phyloP scores from a whole-genome alignment of 2,113 vertebrate species.

The Calyptommatus sinebrachiatus region DNA sequence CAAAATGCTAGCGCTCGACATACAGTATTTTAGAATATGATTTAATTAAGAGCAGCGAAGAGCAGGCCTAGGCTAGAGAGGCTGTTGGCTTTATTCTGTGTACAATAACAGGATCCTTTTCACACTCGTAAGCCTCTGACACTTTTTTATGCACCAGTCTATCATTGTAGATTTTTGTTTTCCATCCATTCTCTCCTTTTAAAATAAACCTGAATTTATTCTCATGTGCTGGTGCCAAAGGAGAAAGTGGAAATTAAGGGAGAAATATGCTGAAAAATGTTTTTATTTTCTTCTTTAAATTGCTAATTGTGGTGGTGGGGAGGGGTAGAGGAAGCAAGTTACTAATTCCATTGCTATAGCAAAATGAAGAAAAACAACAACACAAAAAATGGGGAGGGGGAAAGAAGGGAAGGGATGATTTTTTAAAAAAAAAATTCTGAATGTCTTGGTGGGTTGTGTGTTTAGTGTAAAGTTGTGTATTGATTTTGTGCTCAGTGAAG shows the following conservation, averaged over 20 bases:
- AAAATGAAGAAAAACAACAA: slow-evolving; percentile 15
- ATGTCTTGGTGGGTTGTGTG: slow-evolving; percentile 40
- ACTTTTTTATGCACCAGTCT: slow-evolving; percentile 17
- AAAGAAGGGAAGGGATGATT: not conserved
- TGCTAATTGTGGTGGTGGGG: not conserved
- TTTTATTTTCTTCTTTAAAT: not conserved
- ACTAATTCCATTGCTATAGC: slow-evolving; percentile 18
- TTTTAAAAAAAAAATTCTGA: slow-evolving; percentile 17
- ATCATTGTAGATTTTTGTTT: slow-evolving; percentile 19
- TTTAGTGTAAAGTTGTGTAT: slow-evolving; percentile 46
- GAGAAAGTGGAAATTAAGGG: not conserved
- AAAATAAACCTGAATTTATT: slow-evolving; percentile 16
- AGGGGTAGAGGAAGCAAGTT: not conserved
- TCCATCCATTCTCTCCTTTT: slow-evolving; percentile 26
- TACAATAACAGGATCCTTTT: too few species aligned
- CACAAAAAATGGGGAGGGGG: not conserved
- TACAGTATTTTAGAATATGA: too few species aligned
- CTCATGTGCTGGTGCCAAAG: slow-evolving; percentile 17
- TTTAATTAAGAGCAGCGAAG: too few species aligned
- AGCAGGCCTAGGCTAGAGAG: not conserved
- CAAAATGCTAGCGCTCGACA: too few species aligned
- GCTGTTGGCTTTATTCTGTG: not conserved
- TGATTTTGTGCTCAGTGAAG: slow-evolving; percentile 42
- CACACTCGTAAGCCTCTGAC: not conserved
- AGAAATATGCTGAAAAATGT: not conserved